Evolutionary conservation across 2,888 invertebrate species (phyloP).

Genomic region (Orthosia gracilis): DNA sequence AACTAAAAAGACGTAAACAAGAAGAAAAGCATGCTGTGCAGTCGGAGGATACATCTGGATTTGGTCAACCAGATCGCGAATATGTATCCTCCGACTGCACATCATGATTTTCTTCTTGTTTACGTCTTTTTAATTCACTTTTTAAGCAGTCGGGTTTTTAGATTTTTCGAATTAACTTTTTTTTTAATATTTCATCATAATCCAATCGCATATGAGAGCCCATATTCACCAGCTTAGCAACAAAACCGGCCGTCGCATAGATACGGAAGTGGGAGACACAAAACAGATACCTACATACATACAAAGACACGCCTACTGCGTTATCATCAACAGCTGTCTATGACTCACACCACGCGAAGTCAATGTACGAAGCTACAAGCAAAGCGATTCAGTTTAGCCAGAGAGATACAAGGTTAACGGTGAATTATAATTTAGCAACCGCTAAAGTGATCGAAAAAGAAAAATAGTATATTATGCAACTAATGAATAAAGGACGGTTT

Average conservation of each 20-base stretch:
- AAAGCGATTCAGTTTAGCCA: not conserved
- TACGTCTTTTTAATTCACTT: too few species aligned
- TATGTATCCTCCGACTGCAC: too few species aligned
- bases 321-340: conserved; percentile 51
- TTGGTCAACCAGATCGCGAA: too few species aligned
- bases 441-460: not conserved
- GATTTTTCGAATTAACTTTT: too few species aligned
- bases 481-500: too few species aligned
- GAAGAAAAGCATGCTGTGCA: too few species aligned
- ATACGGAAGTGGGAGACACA: conserved; percentile 10
- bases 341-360: conserved; percentile 32
- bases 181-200: not conserved
- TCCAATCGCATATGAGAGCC: not conserved
- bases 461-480: too few species aligned
- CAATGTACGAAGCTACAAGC: conserved; percentile 18
- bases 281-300: conserved; percentile 9
- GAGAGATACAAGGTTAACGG: conserved; percentile 8
- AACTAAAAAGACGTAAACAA: too few species aligned
- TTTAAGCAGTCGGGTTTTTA: too few species aligned
- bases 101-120: too few species aligned
- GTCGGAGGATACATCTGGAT: too few species aligned
- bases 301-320: conserved; percentile 10
- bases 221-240: conserved; percentile 11
- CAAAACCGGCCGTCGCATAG: not conserved
- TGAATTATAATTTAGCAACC: conserved; percentile 2